These are phyloP conservation scores for Syrrhaptes paradoxus DNA, from an alignment of 2,113 vertebrate genomes.

Conservation along the genomic window DNA sequence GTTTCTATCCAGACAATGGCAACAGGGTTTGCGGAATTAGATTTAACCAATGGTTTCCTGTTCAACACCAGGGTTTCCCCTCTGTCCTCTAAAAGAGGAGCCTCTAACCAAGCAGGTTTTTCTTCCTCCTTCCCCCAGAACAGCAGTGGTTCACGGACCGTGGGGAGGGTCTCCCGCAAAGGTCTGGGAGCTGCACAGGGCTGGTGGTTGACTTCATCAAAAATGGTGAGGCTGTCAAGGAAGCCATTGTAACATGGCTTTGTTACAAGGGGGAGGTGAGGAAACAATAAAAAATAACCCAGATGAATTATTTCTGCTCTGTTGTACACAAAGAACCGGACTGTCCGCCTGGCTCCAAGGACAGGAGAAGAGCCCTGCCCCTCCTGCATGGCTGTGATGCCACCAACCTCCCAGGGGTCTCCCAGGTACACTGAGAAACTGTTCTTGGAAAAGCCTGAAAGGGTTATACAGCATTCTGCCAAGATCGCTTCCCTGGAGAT, in stretches of 20 bases:
- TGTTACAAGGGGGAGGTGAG: neutral
- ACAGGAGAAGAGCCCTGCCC: neutral
- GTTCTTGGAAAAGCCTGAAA: neutral
- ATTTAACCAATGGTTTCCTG: neutral
- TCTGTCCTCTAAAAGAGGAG: neutral
- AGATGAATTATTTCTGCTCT: neutral
- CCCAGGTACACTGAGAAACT: neutral
- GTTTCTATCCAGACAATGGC: slow-evolving; percentile 45
- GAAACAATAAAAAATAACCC: neutral
- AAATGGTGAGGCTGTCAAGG: neutral
- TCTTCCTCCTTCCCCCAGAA: neutral
- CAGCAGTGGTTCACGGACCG: neutral
- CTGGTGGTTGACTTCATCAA: neutral
- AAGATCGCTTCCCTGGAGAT: neutral
- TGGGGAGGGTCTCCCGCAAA: neutral
- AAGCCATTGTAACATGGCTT: neutral
- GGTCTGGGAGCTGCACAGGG: neutral
- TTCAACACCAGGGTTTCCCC: neutral
- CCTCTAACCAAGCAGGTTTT: neutral
- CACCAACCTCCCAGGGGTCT: neutral
- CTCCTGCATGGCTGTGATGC: rapidly evolving
- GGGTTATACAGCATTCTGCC: neutral
- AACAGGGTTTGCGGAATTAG: slow-evolving; percentile 29
- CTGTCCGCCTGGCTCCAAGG: neutral
- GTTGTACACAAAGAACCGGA: neutral